phyloP scores from a whole-genome alignment of 2,888 invertebrate genomes.

The Diarsia dahlii region DNA sequence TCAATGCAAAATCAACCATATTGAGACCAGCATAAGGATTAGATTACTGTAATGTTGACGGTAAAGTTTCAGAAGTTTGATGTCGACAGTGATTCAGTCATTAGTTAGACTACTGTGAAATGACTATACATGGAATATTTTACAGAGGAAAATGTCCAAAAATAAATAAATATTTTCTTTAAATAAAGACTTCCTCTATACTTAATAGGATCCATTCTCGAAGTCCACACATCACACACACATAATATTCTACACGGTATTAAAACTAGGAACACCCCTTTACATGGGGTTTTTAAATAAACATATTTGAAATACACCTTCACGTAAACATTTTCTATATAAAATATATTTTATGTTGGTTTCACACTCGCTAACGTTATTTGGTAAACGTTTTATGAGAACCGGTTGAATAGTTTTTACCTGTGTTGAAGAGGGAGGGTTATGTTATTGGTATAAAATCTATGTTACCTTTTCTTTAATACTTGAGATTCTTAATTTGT shows the following conservation, averaged over 20 bases:
- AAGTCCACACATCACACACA: conserved; percentile 40
- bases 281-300: conserved; percentile 38
- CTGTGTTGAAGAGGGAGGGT: background rate
- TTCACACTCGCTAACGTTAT: conserved; percentile 47
- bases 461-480: background rate
- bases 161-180: conserved; percentile 31
- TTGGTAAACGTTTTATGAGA: conserved; percentile 27
- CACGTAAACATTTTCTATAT: conserved; percentile 53
- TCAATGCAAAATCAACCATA: background rate
- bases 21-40: background rate
- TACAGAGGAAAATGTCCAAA: conserved; percentile 30
- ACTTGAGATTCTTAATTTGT: conserved; percentile 34
- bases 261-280: conserved; percentile 60
- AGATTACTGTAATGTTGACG: background rate
- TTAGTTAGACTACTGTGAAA: background rate
- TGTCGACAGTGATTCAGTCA: background rate
- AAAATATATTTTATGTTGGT: conserved; percentile 60
- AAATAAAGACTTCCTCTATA: conserved; percentile 18
- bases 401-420: background rate
- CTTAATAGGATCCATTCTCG: conserved; percentile 14
- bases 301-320: conserved; percentile 59
- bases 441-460: background rate
- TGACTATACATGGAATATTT: conserved; percentile 47
- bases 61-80: too few relatives aligned
- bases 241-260: conserved; percentile 51